Evolutionary conservation across 2,113 vertebrate species (phyloP).

Genomic region (Aphyosemion australe): DNA sequence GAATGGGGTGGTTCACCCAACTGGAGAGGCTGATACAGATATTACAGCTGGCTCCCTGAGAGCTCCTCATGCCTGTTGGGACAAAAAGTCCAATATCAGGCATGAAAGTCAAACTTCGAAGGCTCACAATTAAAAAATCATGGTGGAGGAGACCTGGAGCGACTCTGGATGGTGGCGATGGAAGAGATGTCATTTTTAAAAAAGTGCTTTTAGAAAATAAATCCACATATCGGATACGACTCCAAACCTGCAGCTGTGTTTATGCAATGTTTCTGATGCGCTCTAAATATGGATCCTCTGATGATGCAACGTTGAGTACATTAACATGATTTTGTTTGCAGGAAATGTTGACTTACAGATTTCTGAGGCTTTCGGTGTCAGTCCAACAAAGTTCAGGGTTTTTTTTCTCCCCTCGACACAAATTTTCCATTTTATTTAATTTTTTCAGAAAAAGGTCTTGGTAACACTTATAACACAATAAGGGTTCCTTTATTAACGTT

Average conservation of each 20-base stretch:
- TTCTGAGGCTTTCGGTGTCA: not conserved
- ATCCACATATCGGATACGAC: not conserved
- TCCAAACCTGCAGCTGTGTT: constrained; percentile 1
- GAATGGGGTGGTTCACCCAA: constrained; percentile 61
- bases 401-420: no score
- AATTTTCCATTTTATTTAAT: not conserved
- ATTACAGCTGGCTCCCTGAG: constrained; percentile 60
- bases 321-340: not conserved
- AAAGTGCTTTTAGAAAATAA: not conserved
- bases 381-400: no score
- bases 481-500: no score
- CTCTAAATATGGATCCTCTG: not conserved
- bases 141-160: constrained; percentile 9
- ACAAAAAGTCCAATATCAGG: constrained; percentile 55
- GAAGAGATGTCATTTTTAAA: not conserved
- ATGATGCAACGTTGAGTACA: not conserved
- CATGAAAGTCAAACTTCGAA: constrained; percentile 63
- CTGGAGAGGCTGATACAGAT: constrained; percentile 68
- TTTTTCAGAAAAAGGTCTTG: not conserved
- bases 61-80: constrained; percentile 54
- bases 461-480: no score
- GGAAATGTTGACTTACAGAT: not conserved
- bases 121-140: constrained; percentile 45
- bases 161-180: constrained; percentile 17
- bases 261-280: not conserved